Evolutionary conservation across 2,888 invertebrate species (phyloP), one percentile per base, ranked within the genome.

Genomic region (Listrodromus nycthemerus): DNA sequence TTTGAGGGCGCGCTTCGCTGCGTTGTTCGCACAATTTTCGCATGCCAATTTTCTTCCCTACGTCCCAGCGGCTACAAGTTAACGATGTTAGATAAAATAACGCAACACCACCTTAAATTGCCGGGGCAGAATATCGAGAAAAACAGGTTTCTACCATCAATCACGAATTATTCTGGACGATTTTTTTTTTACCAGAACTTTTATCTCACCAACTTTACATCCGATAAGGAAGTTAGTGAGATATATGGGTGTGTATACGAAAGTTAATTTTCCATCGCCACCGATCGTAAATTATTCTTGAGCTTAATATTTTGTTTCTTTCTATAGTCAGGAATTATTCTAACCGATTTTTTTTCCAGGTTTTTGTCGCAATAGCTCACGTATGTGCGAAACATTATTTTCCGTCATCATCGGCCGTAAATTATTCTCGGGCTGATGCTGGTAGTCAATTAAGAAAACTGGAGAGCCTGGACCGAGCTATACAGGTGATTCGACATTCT

Each of bases 51-150:
- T 24, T n/a, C 58, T 6, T 30, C 7, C 30, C 61, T 19, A 16
- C 7, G 16, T 24, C 30, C n/a, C 48, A 33, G 7, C 33, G 10
- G 45, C 45, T 16, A 37, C 33, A 19, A 48, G 63, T 33, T 74
- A 74, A 74, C 65, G 63, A 65, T 50, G 75, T 75, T 65, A 75
- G 37, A 37, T 33, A 1, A 52, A 75, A 75, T 65, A 37, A 33
- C 24, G 37, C 50, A 74, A 65, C 48, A 24, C 7, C 48, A 37
- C 5, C 24, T 30, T 8, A 33, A 24, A 21, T 65, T 50, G 37
- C 58, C 21, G 27, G 16, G 4, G 16, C 10, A 48, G 33, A 10
- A 19, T 52, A 75, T 65, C 52, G 41, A 48, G 61, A n/a, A 45
- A 27, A 61, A 45, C 61, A 16, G 52, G 24, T 75, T 24, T 24